Base-by-base conservation (phyloP, 2,888 invertebrate genomes). In the Hirtodrosophila histrioides region DNA sequence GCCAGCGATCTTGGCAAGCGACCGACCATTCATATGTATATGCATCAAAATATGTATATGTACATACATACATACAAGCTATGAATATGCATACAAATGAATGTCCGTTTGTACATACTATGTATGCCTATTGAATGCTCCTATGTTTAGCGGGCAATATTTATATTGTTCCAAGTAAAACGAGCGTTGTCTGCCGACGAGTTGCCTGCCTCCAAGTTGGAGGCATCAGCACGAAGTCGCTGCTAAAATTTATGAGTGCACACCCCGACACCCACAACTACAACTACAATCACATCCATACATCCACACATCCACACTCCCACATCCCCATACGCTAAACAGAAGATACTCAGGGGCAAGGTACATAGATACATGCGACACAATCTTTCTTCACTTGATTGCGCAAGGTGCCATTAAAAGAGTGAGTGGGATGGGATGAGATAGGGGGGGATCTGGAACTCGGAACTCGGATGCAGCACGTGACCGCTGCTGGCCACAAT, bases 1-100 rank as follows among this genome's bases (percentile, higher is more conserved):
- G 88, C 85, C 78, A 69, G 80, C 68, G 78, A 72, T 86, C 80
- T 80, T 72, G 76, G 76, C 76, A 73, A 57, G 51, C 77, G 61
- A 65, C 73, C 67, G 63, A 65, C 51, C 77, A 72, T 71, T 50
- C 58, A 48, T 44, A 31, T 23, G 24, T 51, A 24, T 24, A 55
- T 41, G 31, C 33, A 55, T 41, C 12, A 31, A 58, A 39, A 31
- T 40, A 44, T 24, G 12, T 11, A 49, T 40, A n/a, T 45, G n/a
- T 17, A 17, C n/a, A 33, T 40, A 23, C 51, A 43, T 45, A 10
- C 24, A 8, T 53, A 7, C 7, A 31, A 4, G 31, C 7, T 31
- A 43, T 55, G 40, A 41, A 51, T 49, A 24, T 55, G 55, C 39
- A 41, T n/a, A 4, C 12, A 39, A 24, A 44, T 36, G 29, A 36